These are phyloP conservation scores for Serranus cabrilla DNA, from an alignment of 2,797 vertebrate genomes.

Conservation along the genomic window DNA sequence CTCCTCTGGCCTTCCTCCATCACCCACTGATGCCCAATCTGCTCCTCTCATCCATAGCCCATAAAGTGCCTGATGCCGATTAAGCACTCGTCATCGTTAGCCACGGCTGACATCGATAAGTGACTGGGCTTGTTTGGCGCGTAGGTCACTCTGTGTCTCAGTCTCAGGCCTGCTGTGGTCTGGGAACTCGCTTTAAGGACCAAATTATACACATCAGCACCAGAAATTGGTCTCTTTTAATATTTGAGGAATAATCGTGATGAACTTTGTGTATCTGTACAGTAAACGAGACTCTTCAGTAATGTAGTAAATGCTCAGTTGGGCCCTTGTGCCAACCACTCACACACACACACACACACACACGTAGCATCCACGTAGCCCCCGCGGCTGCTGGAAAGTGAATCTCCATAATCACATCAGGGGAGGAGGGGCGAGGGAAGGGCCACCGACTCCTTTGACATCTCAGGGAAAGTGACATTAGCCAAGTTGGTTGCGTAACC, in stretches of 20 bases:
- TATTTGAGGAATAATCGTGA: background rate
- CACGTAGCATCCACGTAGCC: background rate
- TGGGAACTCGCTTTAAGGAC: background rate
- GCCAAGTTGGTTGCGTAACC: conserved; percentile 70
- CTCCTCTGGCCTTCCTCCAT: conserved; percentile 81
- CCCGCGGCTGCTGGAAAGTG: conserved; percentile 55
- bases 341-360: background rate
- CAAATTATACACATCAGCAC: background rate
- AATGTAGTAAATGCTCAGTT: conserved; percentile 30
- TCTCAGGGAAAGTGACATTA: conserved; percentile 66
- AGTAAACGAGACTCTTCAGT: conserved; percentile 31
- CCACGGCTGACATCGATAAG: conserved; percentile 33
- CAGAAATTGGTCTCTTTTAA: background rate
- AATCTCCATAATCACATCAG: conserved; percentile 70
- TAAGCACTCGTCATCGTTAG: conserved; percentile 62
- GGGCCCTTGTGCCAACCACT: conserved; percentile 15
- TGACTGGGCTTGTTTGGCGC: conserved; percentile 14
- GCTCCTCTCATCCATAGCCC: conserved; percentile 65
- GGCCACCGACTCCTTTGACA: conserved; percentile 63
- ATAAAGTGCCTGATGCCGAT: conserved; percentile 59
- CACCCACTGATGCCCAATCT: conserved; percentile 84
- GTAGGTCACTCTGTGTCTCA: conserved; percentile 17
- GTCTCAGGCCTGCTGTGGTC: background rate
- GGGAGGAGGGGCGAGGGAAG: conserved; percentile 25
- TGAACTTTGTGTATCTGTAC: background rate